Conservation (phyloP, 2,888 invertebrate species). For the Eugnorisma glareosa region DNA sequence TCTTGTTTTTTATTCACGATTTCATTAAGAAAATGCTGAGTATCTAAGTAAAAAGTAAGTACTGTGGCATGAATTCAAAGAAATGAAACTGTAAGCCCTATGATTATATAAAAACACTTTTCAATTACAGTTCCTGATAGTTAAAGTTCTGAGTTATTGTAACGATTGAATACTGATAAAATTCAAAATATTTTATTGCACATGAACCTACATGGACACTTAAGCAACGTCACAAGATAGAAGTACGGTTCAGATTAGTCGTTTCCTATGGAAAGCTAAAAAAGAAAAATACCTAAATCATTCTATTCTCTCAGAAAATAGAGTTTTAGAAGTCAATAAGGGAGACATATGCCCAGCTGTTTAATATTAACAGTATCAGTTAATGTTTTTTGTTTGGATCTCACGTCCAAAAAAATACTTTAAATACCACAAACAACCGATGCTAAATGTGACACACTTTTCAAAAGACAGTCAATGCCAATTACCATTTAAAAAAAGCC, state of each 20-base stretch:
- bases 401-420: not conserved
- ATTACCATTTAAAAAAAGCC: conserved; percentile 63
- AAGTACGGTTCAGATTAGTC: not conserved
- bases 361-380: not conserved
- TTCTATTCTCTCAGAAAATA: not conserved
- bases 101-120: not conserved
- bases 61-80: not conserved
- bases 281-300: too few relatives aligned
- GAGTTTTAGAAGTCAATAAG: not conserved
- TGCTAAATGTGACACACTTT: conserved; percentile 67
- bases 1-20: not conserved
- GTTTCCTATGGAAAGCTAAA: too few relatives aligned
- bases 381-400: too few relatives aligned
- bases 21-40: not conserved
- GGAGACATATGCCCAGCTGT: not conserved
- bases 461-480: conserved; percentile 57
- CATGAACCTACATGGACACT: not conserved
- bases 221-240: not conserved
- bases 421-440: conserved; percentile 61
- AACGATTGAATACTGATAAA: too few relatives aligned
- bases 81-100: not conserved
- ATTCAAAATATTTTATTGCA: not conserved
- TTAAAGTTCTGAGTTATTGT: not conserved
- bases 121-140: not conserved
- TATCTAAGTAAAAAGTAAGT: not conserved